These are phyloP conservation scores for Nebria brevicollis DNA, from an alignment of 2,888 invertebrate genomes.

Conservation along the genomic window DNA sequence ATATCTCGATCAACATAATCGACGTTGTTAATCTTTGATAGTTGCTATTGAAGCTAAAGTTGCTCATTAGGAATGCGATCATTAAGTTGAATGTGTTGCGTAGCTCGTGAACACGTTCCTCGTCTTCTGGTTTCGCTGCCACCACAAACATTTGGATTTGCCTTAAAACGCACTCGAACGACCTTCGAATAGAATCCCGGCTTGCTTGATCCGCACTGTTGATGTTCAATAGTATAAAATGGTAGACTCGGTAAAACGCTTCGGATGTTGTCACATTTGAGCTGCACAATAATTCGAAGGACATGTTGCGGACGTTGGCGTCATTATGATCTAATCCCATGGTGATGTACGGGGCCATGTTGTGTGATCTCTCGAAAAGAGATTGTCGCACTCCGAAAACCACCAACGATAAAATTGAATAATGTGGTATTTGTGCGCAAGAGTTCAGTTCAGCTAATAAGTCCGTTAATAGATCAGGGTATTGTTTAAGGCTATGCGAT, in stretches of 20 bases:
- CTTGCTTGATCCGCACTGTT: constrained; percentile 20
- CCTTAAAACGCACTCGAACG: constrained; percentile 8
- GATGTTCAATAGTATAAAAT: constrained; percentile 15
- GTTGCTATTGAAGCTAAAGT: constrained; percentile 14
- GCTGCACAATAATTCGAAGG: constrained; percentile 13
- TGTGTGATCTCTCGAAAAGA: not conserved
- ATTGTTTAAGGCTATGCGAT: not conserved
- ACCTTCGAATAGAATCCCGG: constrained; percentile 21
- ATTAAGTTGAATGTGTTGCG: not conserved
- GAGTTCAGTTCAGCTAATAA: not conserved
- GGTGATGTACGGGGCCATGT: not conserved
- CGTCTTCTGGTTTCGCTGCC: not conserved
- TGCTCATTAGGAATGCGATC: not conserved
- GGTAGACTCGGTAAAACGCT: not conserved
- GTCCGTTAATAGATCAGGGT: not conserved
- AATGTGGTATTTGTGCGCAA: not conserved
- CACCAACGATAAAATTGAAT: constrained; percentile 6
- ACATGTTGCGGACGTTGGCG: not conserved
- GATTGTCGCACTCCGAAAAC: not conserved
- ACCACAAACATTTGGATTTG: not conserved
- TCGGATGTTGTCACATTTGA: not conserved
- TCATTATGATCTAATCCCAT: constrained; percentile 11
- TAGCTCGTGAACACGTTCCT: not conserved
- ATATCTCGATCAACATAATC: not conserved
- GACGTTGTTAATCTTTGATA: constrained; percentile 17